phyloP scores from a whole-genome alignment of 2,888 invertebrate genomes.

The Myathropa florea region DNA sequence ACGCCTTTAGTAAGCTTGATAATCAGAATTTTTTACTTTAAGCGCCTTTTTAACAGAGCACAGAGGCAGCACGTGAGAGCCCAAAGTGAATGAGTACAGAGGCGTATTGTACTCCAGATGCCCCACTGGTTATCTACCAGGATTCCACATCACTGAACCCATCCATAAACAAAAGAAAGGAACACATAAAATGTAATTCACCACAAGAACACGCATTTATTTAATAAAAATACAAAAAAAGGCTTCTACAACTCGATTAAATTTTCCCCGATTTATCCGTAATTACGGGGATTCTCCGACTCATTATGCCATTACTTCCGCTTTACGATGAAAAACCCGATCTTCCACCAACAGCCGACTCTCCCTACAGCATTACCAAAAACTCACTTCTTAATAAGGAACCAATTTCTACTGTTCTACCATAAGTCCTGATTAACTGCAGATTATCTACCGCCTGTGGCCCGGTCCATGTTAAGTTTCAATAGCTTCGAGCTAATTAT shows the following conservation, averaged over 20 bases:
- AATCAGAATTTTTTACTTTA: no score
- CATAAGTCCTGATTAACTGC: slow-evolving; percentile 46
- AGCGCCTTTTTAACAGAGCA: no score
- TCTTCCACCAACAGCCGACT: not conserved
- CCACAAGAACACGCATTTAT: not conserved
- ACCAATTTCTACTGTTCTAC: not conserved
- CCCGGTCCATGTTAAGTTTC: slow-evolving; percentile 12
- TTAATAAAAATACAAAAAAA: not conserved
- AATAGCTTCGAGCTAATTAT: slow-evolving; percentile 50
- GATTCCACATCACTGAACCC: not conserved
- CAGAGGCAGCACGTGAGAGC: no score
- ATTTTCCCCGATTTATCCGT: not conserved
- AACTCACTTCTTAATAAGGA: not conserved
- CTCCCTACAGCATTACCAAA: not conserved
- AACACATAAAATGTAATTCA: not conserved
- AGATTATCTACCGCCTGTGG: slow-evolving; percentile 32
- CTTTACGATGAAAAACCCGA: not conserved
- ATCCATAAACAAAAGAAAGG: not conserved
- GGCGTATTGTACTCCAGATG: no score
- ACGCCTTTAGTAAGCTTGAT: no score
- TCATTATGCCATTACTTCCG: not conserved
- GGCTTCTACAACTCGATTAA: not conserved
- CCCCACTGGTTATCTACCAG: not conserved
- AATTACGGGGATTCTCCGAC: not conserved
- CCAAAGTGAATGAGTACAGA: no score